Percentiles rank a stretch among this genome's conserved stretches.
Evolutionary conservation across 2,888 invertebrate species (phyloP).

Genomic region (Eudemis profundana): DNA sequence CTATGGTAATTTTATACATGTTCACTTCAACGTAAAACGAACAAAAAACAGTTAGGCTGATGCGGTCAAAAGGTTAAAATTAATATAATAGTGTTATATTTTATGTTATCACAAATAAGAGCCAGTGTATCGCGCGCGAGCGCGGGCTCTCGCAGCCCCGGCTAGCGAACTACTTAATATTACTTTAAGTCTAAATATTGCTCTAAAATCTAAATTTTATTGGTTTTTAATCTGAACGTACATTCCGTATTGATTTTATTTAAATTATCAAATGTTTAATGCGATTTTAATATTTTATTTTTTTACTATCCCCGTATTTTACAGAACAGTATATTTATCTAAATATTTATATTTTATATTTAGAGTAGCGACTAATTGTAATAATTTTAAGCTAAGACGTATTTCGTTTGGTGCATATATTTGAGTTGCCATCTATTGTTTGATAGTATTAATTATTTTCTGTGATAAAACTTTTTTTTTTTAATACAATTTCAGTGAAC

Average conservation of each 20-base stretch:
- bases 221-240: slow-evolving; percentile 42
- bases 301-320: slow-evolving; percentile 25
- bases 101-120: slow-evolving; percentile 25
- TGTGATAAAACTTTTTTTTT: slow-evolving; percentile 75
- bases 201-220: slow-evolving; percentile 32
- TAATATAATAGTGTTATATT: slow-evolving; percentile 9
- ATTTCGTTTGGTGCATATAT: slow-evolving; percentile 68
- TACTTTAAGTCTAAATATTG: slow-evolving; percentile 37
- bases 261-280: slow-evolving; percentile 35
- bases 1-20: too few species aligned
- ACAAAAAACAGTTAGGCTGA: background rate
- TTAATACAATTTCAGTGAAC: slow-evolving; percentile 30
- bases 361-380: slow-evolving; percentile 27
- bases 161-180: slow-evolving; percentile 13
- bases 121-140: slow-evolving; percentile 37
- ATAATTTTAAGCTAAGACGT: slow-evolving; percentile 30
- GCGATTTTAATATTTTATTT: slow-evolving; percentile 29
- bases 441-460: slow-evolving; percentile 81
- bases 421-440: slow-evolving; percentile 78
- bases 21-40: background rate
- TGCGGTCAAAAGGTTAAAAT: slow-evolving; percentile 5
- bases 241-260: slow-evolving; percentile 45
- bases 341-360: slow-evolving; percentile 24
- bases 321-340: slow-evolving; percentile 42
- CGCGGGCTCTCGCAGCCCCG: slow-evolving; percentile 16